These are phyloP conservation scores for Sebastes miniatus DNA, from an alignment of 2,797 vertebrate species.

Conservation along the genomic window DNA sequence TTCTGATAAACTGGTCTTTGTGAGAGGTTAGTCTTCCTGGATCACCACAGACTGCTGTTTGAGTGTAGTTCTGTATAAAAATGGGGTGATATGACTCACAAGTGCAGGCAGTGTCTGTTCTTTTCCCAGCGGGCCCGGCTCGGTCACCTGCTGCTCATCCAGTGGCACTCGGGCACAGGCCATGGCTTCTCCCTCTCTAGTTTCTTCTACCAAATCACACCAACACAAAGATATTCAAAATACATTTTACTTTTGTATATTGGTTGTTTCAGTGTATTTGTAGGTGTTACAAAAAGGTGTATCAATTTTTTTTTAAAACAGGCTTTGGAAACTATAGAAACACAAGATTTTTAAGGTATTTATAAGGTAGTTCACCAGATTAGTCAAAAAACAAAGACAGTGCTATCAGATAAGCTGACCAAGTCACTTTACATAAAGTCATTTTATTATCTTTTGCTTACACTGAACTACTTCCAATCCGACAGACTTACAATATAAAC, in stretches of 20 bases:
- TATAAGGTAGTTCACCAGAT: neutral
- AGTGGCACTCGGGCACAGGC: conserved; percentile 81
- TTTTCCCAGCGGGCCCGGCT: conserved; percentile 81
- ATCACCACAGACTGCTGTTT: neutral
- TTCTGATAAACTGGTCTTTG: neutral
- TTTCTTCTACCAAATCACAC: neutral
- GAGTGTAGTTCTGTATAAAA: neutral
- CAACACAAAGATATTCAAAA: neutral
- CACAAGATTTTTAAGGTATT: too few relatives aligned
- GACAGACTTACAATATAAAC: too few relatives aligned
- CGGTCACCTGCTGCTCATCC: conserved; percentile 88
- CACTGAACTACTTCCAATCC: too few relatives aligned
- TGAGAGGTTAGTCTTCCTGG: neutral
- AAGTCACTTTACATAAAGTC: too few relatives aligned
- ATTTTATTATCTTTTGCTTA: too few relatives aligned
- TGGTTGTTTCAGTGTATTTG: neutral
- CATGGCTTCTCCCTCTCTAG: conserved; percentile 56
- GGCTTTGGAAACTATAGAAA: neutral
- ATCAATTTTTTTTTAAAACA: neutral
- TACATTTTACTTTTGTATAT: neutral
- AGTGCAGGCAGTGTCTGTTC: conserved; percentile 85
- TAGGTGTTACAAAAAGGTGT: neutral
- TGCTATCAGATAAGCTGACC: neutral
- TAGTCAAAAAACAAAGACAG: neutral
- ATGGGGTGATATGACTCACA: conserved; percentile 76